Percentiles rank a stretch among this genome's conserved stretches.
Conservation (phyloP, 2,797 vertebrate genomes). For the Malacoraja senta region DNA sequence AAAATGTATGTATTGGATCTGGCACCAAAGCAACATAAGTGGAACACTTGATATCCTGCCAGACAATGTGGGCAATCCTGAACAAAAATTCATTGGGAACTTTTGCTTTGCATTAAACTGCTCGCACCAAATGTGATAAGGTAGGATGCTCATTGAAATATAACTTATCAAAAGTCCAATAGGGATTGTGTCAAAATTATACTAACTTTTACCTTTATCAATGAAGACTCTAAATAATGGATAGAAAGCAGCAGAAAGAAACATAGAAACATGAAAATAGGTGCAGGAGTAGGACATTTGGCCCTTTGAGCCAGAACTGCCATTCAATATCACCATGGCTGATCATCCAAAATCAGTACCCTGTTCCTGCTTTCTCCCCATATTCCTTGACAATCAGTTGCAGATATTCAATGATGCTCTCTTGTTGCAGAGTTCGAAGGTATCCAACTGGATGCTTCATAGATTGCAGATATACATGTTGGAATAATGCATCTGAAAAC, state of each 20-base stretch:
- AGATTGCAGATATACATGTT: too few species aligned
- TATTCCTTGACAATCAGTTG: background rate
- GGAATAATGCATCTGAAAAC: too few species aligned
- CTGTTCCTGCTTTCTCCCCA: too few species aligned
- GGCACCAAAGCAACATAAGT: background rate
- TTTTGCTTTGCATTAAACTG: too few species aligned
- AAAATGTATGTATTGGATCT: background rate
- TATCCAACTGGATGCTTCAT: background rate
- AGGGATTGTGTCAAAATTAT: background rate
- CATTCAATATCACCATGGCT: too few species aligned
- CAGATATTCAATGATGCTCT: background rate
- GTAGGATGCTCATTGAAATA: background rate
- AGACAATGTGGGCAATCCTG: background rate
- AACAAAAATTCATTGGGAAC: background rate
- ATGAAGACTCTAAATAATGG: background rate
- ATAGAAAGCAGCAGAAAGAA: background rate
- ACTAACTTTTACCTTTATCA: background rate
- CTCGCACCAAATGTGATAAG: background rate
- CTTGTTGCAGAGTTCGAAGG: background rate
- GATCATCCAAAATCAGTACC: too few species aligned
- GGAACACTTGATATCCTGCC: background rate
- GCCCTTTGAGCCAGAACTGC: too few species aligned
- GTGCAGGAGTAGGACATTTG: too few species aligned
- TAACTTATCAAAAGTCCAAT: background rate
- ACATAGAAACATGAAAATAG: too few species aligned